These are phyloP conservation scores for Drosophila robusta DNA, from an alignment of 2,888 invertebrate species.

Conservation along the genomic window DNA sequence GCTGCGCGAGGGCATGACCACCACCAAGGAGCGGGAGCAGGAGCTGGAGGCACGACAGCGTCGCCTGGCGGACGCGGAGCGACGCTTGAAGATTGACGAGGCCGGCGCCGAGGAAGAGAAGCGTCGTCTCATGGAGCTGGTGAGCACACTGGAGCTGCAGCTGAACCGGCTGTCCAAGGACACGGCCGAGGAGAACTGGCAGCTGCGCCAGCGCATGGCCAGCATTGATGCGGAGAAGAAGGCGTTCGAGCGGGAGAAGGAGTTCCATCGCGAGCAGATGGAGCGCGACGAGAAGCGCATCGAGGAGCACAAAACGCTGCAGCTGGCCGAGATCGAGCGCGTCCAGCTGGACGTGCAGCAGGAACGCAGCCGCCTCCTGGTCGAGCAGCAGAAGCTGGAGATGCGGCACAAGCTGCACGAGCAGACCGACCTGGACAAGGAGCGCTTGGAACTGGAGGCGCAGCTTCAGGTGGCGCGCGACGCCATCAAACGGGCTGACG, in stretches of 20 bases:
- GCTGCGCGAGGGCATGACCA: slow-evolving; percentile 79
- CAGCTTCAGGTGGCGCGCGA: slow-evolving; percentile 84
- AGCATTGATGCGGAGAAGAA: slow-evolving; percentile 83
- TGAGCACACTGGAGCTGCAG: slow-evolving; percentile 83
- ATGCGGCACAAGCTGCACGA: slow-evolving; percentile 76
- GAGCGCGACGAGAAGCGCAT: slow-evolving; percentile 83
- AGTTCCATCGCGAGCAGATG: slow-evolving; percentile 82
- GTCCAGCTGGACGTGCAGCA: slow-evolving; percentile 79
- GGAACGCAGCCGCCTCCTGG: slow-evolving; percentile 75
- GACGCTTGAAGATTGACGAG: slow-evolving; percentile 77
- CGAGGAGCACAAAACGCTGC: slow-evolving; percentile 82
- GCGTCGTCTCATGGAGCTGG: slow-evolving; percentile 83
- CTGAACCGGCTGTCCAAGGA: slow-evolving; percentile 81
- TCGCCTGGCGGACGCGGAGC: slow-evolving; percentile 80
- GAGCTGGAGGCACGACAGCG: slow-evolving; percentile 79
- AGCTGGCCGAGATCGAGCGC: slow-evolving; percentile 80
- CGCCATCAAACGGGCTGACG: slow-evolving; percentile 82
- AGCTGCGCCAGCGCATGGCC: slow-evolving; percentile 82
- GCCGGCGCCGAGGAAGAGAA: slow-evolving; percentile 81
- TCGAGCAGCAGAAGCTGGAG: slow-evolving; percentile 82
- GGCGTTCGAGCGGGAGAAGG: slow-evolving; percentile 83
- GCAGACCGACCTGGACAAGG: slow-evolving; percentile 66
- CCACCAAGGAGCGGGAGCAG: slow-evolving; percentile 78
- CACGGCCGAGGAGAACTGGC: slow-evolving; percentile 84
- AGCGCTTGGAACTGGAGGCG: slow-evolving; percentile 82